A percentile compares a stretch with the other conserved stretches of the same genome.
phyloP scores from a whole-genome alignment of 2,888 invertebrate genomes.

The Clitarchus hookeri region DNA sequence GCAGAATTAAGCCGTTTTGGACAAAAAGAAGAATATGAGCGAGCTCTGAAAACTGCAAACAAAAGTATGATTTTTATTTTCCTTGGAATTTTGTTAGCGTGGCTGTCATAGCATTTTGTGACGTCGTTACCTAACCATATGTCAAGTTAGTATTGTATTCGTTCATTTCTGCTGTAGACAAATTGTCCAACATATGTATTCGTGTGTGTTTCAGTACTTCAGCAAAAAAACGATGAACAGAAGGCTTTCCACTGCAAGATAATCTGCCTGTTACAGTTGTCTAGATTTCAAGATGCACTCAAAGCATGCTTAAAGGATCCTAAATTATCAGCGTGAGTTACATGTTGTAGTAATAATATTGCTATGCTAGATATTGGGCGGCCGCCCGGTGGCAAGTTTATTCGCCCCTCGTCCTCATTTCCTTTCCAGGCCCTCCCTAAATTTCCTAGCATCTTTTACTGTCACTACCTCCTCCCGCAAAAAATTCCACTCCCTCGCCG shows the following conservation, averaged over 20 bases:
- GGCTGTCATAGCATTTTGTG: background rate
- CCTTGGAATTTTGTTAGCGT: background rate
- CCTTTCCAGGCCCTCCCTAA: too few relatives aligned
- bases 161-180: background rate
- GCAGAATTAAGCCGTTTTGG: slow-evolving; percentile 79
- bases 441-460: too few relatives aligned
- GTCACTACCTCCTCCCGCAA: too few relatives aligned
- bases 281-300: slow-evolving; percentile 88
- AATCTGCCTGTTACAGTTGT: slow-evolving; percentile 85
- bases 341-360: too few relatives aligned
- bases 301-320: slow-evolving; percentile 62
- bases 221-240: slow-evolving; percentile 79
- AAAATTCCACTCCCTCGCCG: too few relatives aligned
- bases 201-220: slow-evolving; percentile 72
- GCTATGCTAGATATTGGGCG: too few relatives aligned
- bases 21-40: slow-evolving; percentile 87
- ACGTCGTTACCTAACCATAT: background rate
- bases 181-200: slow-evolving; percentile 15
- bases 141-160: background rate
- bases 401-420: too few relatives aligned
- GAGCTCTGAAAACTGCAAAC: slow-evolving; percentile 88
- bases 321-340: slow-evolving; percentile 58
- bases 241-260: slow-evolving; percentile 92
- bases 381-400: too few relatives aligned
- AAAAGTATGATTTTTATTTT: slow-evolving; percentile 70